A percentile compares a stretch with the other conserved stretches of the same genome.
Evolutionary conservation across 2,888 invertebrate genomes (phyloP).

Genomic region (Lypha dubia): DNA sequence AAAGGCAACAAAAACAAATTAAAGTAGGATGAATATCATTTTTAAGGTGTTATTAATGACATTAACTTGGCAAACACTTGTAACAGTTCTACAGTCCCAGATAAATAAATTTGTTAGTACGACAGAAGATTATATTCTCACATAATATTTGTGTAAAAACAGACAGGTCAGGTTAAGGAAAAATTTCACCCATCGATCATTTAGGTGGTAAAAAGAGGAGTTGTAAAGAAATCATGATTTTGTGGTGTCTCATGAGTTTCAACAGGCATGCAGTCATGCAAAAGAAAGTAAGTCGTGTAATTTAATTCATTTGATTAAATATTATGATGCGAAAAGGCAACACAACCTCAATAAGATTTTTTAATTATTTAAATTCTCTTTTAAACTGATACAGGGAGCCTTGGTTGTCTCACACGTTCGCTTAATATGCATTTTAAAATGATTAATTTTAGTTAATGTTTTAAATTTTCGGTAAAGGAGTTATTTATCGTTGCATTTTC

Average conservation of each 20-base stretch:
- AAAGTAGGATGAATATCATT: conserved; percentile 25
- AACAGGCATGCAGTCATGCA: not conserved
- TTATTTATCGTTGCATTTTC: conserved; percentile 23
- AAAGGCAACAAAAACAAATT: not conserved
- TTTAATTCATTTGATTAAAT: conserved; percentile 41
- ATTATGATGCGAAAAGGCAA: not conserved
- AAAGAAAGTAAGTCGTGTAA: conserved; percentile 48
- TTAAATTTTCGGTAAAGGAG: not conserved
- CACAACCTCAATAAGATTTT: conserved; percentile 2
- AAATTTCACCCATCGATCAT: conserved; percentile 70
- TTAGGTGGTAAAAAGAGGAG: conserved; percentile 36
- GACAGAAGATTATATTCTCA: conserved; percentile 6
- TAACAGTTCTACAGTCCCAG: conserved; percentile 29
- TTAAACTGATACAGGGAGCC: not conserved
- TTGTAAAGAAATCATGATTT: conserved; percentile 7
- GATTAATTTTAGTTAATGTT: not conserved
- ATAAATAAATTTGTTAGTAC: conserved; percentile 9
- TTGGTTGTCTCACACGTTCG: not conserved
- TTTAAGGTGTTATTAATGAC: conserved; percentile 63
- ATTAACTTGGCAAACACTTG: conserved; percentile 64
- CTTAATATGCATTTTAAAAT: not conserved
- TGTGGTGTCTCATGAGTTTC: not conserved
- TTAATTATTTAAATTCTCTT: not conserved
- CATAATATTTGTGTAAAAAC: conserved; percentile 33
- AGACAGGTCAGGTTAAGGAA: conserved; percentile 29